phyloP scores from a whole-genome alignment of 2,113 vertebrate species.

The Plecturocebus donacophilus region DNA sequence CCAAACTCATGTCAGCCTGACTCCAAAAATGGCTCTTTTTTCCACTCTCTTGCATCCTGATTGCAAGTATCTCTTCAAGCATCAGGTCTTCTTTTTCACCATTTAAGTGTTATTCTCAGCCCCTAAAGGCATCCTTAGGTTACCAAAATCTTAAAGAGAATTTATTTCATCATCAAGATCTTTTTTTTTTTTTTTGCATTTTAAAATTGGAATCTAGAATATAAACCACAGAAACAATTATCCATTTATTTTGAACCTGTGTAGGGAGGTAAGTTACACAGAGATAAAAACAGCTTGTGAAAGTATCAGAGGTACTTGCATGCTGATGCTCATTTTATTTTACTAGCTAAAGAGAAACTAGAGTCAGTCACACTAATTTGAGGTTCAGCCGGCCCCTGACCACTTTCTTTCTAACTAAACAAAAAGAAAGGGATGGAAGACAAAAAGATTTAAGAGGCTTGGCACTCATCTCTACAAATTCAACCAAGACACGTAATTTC shows the following conservation, averaged over 20 bases:
- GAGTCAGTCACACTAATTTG: constrained; percentile 21
- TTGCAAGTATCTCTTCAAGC: background rate
- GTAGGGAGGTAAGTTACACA: constrained; percentile 27
- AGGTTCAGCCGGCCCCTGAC: background rate
- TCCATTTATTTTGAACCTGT: constrained; percentile 36
- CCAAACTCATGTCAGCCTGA: background rate
- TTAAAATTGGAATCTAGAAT: constrained; percentile 38
- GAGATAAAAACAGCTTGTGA: constrained; percentile 32
- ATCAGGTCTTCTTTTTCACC: background rate
- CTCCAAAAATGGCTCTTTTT: constrained; percentile 2
- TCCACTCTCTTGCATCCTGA: background rate
- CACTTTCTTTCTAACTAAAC: constrained; percentile 42
- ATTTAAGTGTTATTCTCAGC: constrained; percentile 27
- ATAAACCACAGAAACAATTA: constrained; percentile 51
- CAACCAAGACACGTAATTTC: background rate
- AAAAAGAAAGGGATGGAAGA: constrained; percentile 2
- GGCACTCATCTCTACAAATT: background rate
- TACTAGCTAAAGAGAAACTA: constrained; percentile 11
- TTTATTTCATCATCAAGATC: background rate
- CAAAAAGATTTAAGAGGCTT: constrained; percentile 41
- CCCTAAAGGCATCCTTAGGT: background rate
- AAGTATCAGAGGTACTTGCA: constrained; percentile 29
- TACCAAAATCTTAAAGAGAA: constrained; percentile 3
- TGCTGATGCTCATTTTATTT: constrained; percentile 30
- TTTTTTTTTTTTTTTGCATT: background rate